Conservation (phyloP, 2,888 invertebrate species). For the Torymus auratus region DNA sequence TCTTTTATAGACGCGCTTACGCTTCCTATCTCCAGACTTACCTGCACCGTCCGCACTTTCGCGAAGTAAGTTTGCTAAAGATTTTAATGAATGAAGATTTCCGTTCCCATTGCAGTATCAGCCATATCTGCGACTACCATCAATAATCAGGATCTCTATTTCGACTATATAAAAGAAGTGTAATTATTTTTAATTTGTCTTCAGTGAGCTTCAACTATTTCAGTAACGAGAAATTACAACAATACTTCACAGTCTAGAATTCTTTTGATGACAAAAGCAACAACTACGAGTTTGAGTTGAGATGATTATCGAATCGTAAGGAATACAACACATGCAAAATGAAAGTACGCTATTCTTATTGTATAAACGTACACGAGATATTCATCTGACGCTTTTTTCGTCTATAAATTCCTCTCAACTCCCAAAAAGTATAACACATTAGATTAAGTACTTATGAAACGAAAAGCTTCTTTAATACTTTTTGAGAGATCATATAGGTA, state of each 20-base stretch:
- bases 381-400: no score
- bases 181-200: no score
- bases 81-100: constrained; percentile 37
- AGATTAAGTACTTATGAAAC: constrained; percentile 26
- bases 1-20: constrained; percentile 28
- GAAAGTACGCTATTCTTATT: no score
- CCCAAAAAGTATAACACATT: neutral
- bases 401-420: no score
- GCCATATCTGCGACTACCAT: neutral
- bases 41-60: constrained; percentile 9
- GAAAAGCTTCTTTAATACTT: constrained; percentile 37
- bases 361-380: no score
- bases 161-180: neutral
- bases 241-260: no score
- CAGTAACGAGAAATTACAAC: no score
- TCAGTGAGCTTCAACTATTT: no score
- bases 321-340: no score
- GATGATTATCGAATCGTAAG: no score
- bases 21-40: constrained; percentile 21
- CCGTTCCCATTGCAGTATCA: constrained; percentile 10
- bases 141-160: neutral
- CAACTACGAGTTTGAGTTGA: no score
- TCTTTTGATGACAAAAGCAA: no score
- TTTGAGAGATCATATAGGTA: constrained; percentile 21
- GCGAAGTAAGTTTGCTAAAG: constrained; percentile 2